Percentiles rank a stretch among this genome's conserved stretches.
Conservation (phyloP, 2,113 vertebrate species). For the Rhadina sibilatrix region DNA sequence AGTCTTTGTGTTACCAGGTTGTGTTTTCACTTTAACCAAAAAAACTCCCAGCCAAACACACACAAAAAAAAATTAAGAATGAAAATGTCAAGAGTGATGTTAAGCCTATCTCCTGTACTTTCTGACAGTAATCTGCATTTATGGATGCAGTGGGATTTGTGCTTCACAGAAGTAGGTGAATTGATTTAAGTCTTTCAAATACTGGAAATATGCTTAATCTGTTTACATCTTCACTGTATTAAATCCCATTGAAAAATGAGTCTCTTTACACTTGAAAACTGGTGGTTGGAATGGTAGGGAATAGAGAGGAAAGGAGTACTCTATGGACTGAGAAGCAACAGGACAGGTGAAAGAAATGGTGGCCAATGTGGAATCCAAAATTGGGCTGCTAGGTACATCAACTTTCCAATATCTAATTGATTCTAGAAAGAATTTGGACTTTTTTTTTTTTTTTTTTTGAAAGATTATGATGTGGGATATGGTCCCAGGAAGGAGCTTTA, state of each 20-base stretch:
- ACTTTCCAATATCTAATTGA: neutral
- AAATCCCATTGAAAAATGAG: neutral
- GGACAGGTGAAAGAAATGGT: neutral
- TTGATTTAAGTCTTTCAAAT: neutral
- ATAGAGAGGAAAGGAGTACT: neutral
- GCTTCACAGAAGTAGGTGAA: neutral
- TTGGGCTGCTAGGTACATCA: neutral
- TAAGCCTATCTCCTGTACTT: neutral
- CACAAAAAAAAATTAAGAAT: neutral
- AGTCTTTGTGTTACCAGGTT: neutral
- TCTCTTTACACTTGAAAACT: neutral
- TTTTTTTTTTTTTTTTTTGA: neutral
- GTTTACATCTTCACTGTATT: neutral
- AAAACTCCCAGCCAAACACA: neutral
- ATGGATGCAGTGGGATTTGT: neutral
- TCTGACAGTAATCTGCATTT: neutral
- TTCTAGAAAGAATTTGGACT: neutral
- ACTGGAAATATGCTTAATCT: neutral
- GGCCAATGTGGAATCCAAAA: neutral
- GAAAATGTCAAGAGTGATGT: neutral
- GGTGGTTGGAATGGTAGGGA: neutral
- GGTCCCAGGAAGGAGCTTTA: neutral
- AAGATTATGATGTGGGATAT: neutral
- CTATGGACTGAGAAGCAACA: neutral
- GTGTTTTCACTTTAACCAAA: neutral